Evolutionary conservation across 2,888 invertebrate genomes (phyloP).

Genomic region (Melieria crassipennis): DNA sequence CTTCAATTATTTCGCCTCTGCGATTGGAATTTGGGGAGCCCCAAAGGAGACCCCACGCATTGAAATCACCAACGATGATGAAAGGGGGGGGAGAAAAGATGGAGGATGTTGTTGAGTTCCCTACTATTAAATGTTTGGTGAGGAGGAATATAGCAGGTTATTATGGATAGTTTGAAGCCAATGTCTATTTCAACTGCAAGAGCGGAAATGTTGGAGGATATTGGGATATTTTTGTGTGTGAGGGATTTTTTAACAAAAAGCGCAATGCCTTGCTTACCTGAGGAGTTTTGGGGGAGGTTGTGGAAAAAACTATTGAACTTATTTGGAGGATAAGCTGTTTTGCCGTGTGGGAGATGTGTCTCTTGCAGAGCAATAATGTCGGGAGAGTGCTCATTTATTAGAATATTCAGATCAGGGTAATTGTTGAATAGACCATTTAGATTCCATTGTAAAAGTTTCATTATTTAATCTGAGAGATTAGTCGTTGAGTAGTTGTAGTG

Average conservation of each 20-base stretch:
- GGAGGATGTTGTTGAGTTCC: too few species aligned
- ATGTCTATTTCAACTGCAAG: too few species aligned
- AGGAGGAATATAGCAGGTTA: conserved; percentile 4
- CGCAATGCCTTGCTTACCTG: not conserved
- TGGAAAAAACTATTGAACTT: conserved; percentile 9
- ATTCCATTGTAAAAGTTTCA: too few species aligned
- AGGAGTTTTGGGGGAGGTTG: not conserved
- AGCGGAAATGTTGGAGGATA: too few species aligned
- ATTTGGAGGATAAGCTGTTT: conserved; percentile 10
- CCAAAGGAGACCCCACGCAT: not conserved
- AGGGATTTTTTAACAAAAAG: not conserved
- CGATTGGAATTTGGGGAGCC: too few species aligned
- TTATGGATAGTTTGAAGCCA: not conserved
- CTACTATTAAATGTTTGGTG: conserved; percentile 2
- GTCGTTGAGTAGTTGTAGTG: too few species aligned
- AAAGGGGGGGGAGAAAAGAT: not conserved
- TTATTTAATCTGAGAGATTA: too few species aligned
- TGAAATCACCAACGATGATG: not conserved
- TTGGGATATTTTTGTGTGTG: not conserved
- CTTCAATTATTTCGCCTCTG: too few species aligned
- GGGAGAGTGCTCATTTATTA: not conserved
- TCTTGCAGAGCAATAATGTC: conserved; percentile 9
- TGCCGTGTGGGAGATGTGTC: not conserved
- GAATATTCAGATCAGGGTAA: conserved; percentile 6
- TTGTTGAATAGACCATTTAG: too few species aligned